Percentiles rank a stretch among this genome's conserved stretches.
phyloP scores from a whole-genome alignment of 2,113 vertebrate genomes.

The Capreolus pygargus region DNA sequence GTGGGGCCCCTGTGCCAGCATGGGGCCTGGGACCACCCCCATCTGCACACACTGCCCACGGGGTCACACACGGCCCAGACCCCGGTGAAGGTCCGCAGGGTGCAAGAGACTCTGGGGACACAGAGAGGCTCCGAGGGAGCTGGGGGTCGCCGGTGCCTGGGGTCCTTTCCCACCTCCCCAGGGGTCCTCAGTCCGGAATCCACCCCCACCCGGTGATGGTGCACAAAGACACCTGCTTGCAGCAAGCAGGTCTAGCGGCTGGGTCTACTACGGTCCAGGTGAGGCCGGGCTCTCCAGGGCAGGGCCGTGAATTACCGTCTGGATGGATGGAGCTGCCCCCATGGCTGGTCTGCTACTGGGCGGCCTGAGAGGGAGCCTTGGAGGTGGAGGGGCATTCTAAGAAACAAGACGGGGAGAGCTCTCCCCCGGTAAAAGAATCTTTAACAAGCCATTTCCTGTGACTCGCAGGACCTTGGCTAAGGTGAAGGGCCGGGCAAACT shows the following conservation, averaged over 20 bases:
- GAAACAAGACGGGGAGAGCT: rapidly evolving
- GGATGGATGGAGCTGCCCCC: no score
- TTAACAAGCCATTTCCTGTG: not conserved
- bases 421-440: not conserved
- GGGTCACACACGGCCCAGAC: not conserved
- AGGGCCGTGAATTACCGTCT: rapidly evolving
- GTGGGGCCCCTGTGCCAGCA: not conserved
- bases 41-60: not conserved
- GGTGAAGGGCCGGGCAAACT: not conserved
- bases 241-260: rapidly evolving
- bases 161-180: not conserved
- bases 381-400: rapidly evolving
- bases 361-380: not conserved
- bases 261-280: rapidly evolving
- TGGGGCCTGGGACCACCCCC: not conserved
- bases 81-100: rapidly evolving
- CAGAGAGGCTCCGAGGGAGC: not conserved
- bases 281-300: not conserved
- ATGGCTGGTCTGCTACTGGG: no score
- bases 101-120: not conserved
- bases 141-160: rapidly evolving
- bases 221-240: rapidly evolving
- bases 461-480: no score
- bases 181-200: not conserved
- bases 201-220: rapidly evolving